Base-by-base conservation (phyloP, 1,140 invertebrate genomes). In the Akabosia matsudoensis region DNA sequence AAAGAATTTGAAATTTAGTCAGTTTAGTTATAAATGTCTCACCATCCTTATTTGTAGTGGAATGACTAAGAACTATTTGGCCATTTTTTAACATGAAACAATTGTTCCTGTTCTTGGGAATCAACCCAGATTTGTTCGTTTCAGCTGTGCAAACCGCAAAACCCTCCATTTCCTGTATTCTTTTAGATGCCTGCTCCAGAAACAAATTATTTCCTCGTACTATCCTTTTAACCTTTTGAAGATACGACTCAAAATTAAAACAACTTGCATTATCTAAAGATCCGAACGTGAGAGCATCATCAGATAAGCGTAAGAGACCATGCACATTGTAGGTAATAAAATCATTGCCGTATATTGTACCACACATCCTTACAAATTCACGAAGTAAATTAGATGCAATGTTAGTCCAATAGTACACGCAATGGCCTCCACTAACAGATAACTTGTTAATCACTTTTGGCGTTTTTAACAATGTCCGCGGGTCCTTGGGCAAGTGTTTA, bases 271-370 rank as follows among this genome's bases (percentile, higher is more conserved):
- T 72, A 3, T 72, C 33, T 26, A 72, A 51, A 28, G 3, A 7
- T 2, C 70, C 70, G 45, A 7, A 72, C 4, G 18, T 16, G 4
- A 37, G 3, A 72, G 18, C 28, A 28, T 72, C 70, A 24, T 72
- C 31, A 37, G 2, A 2, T 4, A 72, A 13, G 24, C 45, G 70
- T 3, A 72, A 18, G 18, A 72, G 22, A 34, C 31, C 13, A 51
- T 72, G 70, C 3, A 72, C 33, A 45, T 72, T 72, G 26, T 72
- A 72, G 7, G 33, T 13, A 7, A 72, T 18, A 28, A 72, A 72
- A 18, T 72, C 2, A 16, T 2, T 24, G 1, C 70, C 37, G 22
- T 72, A 72, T 18, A 34, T 26, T 45, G n/a, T 14, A 10, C 4
- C 37, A 3, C 3, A 2, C 4, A 1, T 18, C 4, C 3, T 7